phyloP scores from a whole-genome alignment of 1,140 invertebrate species.

The Penaeus vannamei region DNA sequence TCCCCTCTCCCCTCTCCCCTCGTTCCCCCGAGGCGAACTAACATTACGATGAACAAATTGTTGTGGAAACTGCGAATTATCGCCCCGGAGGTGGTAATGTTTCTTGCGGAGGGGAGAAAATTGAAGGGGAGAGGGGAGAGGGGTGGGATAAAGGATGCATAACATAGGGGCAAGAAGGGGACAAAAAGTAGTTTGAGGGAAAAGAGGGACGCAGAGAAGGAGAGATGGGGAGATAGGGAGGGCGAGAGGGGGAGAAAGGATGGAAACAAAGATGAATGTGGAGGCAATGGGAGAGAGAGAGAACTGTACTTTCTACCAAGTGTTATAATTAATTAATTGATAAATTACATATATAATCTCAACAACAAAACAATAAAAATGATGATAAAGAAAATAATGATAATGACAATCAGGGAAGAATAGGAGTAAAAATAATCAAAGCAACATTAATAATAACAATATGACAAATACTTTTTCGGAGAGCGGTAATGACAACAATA shows the following conservation, averaged over 20 bases:
- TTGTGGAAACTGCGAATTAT: constrained; percentile 44
- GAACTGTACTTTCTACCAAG: no score
- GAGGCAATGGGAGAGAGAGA: not conserved
- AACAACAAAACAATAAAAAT: no score
- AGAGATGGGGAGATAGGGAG: not conserved
- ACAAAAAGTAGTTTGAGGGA: not conserved
- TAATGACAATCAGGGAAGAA: no score
- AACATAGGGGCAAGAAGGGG: not conserved
- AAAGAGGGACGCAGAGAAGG: not conserved
- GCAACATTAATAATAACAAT: no score
- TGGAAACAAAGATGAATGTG: not conserved
- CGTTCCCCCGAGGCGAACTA: constrained; percentile 5
- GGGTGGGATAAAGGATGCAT: not conserved
- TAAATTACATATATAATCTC: no score
- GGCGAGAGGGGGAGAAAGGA: not conserved
- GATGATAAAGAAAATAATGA: no score
- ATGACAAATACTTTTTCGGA: no score
- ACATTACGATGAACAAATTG: constrained; percentile 33
- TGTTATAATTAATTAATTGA: no score
- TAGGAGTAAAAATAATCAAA: no score
- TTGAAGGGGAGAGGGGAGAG: not conserved
- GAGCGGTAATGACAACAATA: no score
- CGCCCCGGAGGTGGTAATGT: not conserved
- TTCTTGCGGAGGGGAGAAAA: not conserved
- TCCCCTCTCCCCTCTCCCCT: not conserved